phyloP scores from a whole-genome alignment of 2,888 invertebrate genomes.

The Rambutsinella grinnellia region DNA sequence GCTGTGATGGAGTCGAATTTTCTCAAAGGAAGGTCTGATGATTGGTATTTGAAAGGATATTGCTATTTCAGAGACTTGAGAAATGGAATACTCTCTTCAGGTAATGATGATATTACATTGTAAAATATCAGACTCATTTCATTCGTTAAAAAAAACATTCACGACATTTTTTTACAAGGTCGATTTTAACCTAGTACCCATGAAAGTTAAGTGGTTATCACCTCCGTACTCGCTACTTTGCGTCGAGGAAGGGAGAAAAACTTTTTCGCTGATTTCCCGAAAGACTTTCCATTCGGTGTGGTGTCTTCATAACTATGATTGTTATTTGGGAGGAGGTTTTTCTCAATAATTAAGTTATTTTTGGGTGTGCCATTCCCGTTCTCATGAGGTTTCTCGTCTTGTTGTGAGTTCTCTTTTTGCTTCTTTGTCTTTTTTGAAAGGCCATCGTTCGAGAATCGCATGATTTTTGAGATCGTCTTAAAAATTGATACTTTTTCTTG shows the following conservation, averaged over 20 bases:
- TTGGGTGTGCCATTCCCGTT: constrained; percentile 5
- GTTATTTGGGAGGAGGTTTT: constrained; percentile 14
- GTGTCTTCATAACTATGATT: constrained; percentile 18
- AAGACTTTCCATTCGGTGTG: background rate
- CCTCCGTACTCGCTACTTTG: constrained; percentile 1
- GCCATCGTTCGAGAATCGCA: constrained; percentile 42
- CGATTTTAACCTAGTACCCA: no score
- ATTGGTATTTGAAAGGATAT: background rate
- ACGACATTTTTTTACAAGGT: background rate
- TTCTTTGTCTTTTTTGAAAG: constrained; percentile 48
- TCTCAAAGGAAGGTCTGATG: no score
- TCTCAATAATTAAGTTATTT: constrained; percentile 29
- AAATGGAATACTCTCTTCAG: constrained; percentile 46
- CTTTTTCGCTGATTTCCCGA: constrained; percentile 24
- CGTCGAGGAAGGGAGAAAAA: constrained; percentile 28
- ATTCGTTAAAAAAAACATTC: no score
- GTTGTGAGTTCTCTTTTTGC: constrained; percentile 9
- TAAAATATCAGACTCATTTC: constrained; percentile 38
- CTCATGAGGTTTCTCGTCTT: background rate
- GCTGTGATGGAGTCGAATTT: no score
- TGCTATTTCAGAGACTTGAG: constrained; percentile 9
- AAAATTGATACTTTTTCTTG: constrained; percentile 47
- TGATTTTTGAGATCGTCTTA: constrained; percentile 58
- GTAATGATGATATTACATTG: constrained; percentile 40
- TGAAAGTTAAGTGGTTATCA: constrained; percentile 1